Evolutionary conservation across 2,888 invertebrate species (phyloP).

Genomic region (Ormyrus rosae): DNA sequence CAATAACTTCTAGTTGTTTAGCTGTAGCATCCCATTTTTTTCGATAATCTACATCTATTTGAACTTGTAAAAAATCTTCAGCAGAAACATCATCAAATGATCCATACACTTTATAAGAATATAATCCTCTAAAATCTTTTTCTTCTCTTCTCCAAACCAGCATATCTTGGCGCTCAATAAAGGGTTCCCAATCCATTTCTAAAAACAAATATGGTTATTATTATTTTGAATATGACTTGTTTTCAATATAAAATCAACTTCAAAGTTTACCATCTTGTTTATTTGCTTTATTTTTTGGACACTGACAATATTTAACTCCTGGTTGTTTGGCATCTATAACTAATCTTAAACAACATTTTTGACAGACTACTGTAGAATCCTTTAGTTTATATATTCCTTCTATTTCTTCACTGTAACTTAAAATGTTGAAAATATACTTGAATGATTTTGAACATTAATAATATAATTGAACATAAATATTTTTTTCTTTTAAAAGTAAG

Average conservation of each 20-base stretch:
- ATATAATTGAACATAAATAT: conserved; percentile 17
- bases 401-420: conserved; percentile 78
- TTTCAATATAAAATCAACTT: not conserved
- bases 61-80: conserved; percentile 88
- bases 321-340: conserved; percentile 73
- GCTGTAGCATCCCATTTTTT: conserved; percentile 89
- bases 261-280: conserved; percentile 19
- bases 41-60: conserved; percentile 87
- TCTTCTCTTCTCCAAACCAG: conserved; percentile 88
- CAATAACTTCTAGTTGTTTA: conserved; percentile 83
- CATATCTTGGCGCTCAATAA: conserved; percentile 87
- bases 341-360: conserved; percentile 76
- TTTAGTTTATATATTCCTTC: conserved; percentile 78
- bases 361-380: conserved; percentile 78
- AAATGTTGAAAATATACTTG: conserved; percentile 42
- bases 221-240: conserved; percentile 22
- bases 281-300: conserved; percentile 62
- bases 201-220: conserved; percentile 38
- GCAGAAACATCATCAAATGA: conserved; percentile 87
- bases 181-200: conserved; percentile 84
- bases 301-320: conserved; percentile 77
- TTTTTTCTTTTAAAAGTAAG: conserved; percentile 1
- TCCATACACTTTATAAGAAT: conserved; percentile 92
- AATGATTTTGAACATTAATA: conserved; percentile 11
- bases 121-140: conserved; percentile 81